These are phyloP conservation scores for Zaprionus vittiger DNA, from an alignment of 1,140 invertebrate genomes.

Conservation along the genomic window DNA sequence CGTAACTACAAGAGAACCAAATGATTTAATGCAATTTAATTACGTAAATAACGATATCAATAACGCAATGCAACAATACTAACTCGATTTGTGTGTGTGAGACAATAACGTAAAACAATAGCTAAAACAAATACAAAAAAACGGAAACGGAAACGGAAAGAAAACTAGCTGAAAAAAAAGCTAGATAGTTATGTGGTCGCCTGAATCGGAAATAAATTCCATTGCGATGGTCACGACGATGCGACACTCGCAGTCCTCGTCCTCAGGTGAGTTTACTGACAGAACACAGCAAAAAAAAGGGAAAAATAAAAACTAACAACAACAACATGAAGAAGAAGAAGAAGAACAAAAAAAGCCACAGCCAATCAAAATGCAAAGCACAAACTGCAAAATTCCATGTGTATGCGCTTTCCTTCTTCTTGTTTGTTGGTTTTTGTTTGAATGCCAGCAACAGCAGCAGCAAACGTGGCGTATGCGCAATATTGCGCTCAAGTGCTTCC, in stretches of 20 bases:
- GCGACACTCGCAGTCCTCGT: conserved; percentile 84
- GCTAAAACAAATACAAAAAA: conserved; percentile 17
- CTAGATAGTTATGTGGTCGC: conserved; percentile 73
- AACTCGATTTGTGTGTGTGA: conserved; percentile 21
- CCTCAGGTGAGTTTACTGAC: conserved; percentile 81
- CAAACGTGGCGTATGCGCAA: conserved; percentile 61
- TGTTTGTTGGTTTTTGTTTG: conserved; percentile 1
- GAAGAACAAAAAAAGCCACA: not conserved
- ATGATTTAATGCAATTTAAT: conserved; percentile 51
- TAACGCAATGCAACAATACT: not conserved
- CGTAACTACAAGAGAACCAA: conserved; percentile 19
- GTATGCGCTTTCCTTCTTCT: conserved; percentile 40
- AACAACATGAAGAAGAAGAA: not conserved
- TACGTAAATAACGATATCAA: conserved; percentile 19
- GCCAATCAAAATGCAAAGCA: conserved; percentile 48
- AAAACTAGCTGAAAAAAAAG: conserved; percentile 27
- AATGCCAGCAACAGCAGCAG: conserved; percentile 14
- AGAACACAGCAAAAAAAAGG: not conserved
- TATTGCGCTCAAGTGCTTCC: conserved; percentile 59
- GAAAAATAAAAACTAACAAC: not conserved
- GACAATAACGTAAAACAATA: not conserved
- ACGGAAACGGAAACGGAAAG: conserved; percentile 35
- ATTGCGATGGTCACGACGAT: conserved; percentile 85
- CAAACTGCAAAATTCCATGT: conserved; percentile 16
- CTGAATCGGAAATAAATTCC: conserved; percentile 85